Evolutionary conservation across 2,113 vertebrate species (phyloP).

Genomic region (Heterotilapia buettikoferi): DNA sequence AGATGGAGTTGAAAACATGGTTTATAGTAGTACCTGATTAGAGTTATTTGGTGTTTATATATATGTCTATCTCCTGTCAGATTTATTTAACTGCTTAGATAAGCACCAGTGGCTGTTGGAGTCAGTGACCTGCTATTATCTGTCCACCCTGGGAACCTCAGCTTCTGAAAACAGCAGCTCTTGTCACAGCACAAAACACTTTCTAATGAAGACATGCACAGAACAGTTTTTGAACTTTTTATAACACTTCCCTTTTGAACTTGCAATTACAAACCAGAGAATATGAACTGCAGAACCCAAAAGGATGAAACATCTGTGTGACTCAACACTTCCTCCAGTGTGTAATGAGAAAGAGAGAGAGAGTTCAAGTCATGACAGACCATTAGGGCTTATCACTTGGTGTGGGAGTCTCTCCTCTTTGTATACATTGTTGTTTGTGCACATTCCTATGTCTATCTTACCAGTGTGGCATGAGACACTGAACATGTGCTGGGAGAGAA

Average conservation of each 20-base stretch:
- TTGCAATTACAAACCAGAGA: slow-evolving; percentile 21
- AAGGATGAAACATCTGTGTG: background rate
- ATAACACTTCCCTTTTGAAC: background rate
- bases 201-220: background rate
- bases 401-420: background rate
- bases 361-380: background rate
- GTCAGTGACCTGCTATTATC: slow-evolving; percentile 54
- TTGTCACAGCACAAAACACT: slow-evolving; percentile 1
- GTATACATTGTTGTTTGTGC: background rate
- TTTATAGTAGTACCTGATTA: background rate
- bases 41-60: background rate
- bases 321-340: background rate
- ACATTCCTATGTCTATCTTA: background rate
- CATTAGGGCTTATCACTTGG: background rate
- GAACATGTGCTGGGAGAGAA: slow-evolving; percentile 1
- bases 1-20: background rate
- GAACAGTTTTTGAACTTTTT: background rate
- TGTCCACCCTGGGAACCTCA: slow-evolving; percentile 41
- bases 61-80: background rate
- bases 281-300: background rate
- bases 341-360: background rate
- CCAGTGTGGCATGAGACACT: slow-evolving; percentile 2
- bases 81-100: slow-evolving; percentile 23
- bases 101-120: slow-evolving; percentile 20
- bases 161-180: background rate